phyloP scores from a whole-genome alignment of 2,797 vertebrate species.

The Spatula clypeata region DNA sequence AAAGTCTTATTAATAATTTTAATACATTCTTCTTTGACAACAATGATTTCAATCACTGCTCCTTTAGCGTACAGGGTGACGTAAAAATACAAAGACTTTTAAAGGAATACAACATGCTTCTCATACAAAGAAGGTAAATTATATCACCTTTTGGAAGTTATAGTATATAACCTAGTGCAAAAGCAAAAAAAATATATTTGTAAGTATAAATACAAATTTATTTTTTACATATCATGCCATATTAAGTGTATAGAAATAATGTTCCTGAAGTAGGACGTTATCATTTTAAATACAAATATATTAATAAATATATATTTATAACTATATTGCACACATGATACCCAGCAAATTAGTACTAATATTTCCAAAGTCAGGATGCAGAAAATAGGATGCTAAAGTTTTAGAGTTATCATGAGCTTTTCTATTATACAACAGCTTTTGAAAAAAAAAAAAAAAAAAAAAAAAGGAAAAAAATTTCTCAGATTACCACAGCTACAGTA shows the following conservation, averaged over 20 bases:
- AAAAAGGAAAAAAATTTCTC: background rate
- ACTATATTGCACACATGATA: background rate
- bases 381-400: background rate
- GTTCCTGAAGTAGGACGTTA: background rate
- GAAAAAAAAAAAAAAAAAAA: background rate
- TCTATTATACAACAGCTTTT: background rate
- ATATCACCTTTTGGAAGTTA: background rate
- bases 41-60: slow-evolving; percentile 59
- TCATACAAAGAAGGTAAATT: slow-evolving; percentile 6
- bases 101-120: background rate
- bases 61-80: background rate
- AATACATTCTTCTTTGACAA: slow-evolving; percentile 68
- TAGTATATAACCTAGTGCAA: background rate
- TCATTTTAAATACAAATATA: background rate
- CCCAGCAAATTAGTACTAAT: background rate
- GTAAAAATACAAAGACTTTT: slow-evolving; percentile 33
- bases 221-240: background rate
- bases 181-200: background rate
- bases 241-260: background rate
- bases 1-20: slow-evolving; percentile 77
- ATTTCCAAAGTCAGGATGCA: background rate
- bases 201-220: background rate
- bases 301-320: background rate
- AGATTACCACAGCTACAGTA: background rate
- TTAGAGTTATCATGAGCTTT: background rate